phyloP scores from a whole-genome alignment of 2,888 invertebrate genomes.

The Campoplex capitator region DNA sequence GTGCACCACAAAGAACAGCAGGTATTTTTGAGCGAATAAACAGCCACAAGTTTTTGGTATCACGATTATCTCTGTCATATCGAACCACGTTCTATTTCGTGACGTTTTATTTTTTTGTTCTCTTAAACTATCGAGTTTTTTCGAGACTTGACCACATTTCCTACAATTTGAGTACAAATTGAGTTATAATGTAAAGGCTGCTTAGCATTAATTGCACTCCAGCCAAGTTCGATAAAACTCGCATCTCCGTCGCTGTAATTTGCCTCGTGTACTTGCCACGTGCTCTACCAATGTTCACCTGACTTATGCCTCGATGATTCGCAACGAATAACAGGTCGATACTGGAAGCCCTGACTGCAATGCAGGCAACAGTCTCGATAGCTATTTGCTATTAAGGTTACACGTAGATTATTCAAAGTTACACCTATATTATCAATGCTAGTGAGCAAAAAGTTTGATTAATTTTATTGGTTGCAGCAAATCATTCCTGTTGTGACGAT shows the following conservation, averaged over 20 bases:
- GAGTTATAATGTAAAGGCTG: not conserved
- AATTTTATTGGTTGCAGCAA: not conserved
- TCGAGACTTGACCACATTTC: not conserved
- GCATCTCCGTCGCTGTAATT: not conserved
- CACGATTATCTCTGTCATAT: not conserved
- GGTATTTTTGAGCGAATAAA: not conserved
- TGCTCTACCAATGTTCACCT: conserved; percentile 72
- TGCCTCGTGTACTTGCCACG: conserved; percentile 59
- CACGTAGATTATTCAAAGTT: conserved; percentile 30
- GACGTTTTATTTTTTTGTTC: not conserved
- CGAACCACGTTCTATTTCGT: not conserved
- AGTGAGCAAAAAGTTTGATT: not conserved
- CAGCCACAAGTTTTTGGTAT: not conserved
- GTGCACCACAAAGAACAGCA: not conserved
- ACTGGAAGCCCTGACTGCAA: conserved; percentile 79
- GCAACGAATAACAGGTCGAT: conserved; percentile 79
- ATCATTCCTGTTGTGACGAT: too few relatives aligned
- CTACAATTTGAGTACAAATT: not conserved
- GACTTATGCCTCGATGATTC: conserved; percentile 77
- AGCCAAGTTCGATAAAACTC: conserved; percentile 37
- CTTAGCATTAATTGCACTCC: conserved; percentile 1
- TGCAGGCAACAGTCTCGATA: conserved; percentile 76
- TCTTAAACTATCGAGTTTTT: not conserved
- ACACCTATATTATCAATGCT: not conserved
- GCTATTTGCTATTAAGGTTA: conserved; percentile 7